A percentile compares a stretch with the other conserved stretches of the same genome.
Evolutionary conservation across 2,797 vertebrate species (phyloP).

Genomic region (Pseudopleuronectes americanus): DNA sequence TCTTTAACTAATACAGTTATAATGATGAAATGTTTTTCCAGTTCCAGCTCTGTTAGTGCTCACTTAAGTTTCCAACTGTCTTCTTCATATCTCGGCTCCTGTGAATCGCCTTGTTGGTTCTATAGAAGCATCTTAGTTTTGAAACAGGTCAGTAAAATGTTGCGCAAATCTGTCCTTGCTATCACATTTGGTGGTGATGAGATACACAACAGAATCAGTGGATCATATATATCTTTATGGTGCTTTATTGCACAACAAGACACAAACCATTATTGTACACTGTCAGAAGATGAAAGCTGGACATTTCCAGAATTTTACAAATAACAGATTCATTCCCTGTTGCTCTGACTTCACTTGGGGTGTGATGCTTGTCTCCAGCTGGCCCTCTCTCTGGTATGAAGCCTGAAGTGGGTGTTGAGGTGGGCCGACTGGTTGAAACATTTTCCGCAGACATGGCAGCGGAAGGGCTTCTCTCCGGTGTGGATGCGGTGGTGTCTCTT

Average conservation of each 20-base stretch:
- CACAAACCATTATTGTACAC: conserved; percentile 39
- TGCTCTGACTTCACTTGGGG: conserved; percentile 26
- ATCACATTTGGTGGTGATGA: no score
- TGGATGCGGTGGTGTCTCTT: conserved; percentile 81
- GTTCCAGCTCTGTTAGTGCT: no score
- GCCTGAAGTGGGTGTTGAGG: conserved; percentile 80
- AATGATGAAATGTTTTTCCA: no score
- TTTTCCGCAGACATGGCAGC: conserved; percentile 78
- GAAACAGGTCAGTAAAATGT: neutral
- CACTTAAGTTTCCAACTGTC: no score
- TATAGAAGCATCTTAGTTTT: neutral
- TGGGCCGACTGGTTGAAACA: conserved; percentile 81
- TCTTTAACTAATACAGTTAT: no score
- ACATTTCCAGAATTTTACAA: neutral
- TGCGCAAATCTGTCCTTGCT: neutral
- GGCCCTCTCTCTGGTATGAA: conserved; percentile 71
- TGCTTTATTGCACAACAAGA: conserved; percentile 64
- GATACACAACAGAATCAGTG: neutral
- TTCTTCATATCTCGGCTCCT: no score
- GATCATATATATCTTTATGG: conserved; percentile 1
- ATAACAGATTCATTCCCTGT: conserved; percentile 9
- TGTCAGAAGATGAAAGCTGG: conserved; percentile 3
- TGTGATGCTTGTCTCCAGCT: conserved; percentile 45
- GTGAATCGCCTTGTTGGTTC: no score
- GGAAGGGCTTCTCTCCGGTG: conserved; percentile 79